These are phyloP conservation scores for Poecilia velifera DNA, from an alignment of 2,797 vertebrate species.

Conservation along the genomic window DNA sequence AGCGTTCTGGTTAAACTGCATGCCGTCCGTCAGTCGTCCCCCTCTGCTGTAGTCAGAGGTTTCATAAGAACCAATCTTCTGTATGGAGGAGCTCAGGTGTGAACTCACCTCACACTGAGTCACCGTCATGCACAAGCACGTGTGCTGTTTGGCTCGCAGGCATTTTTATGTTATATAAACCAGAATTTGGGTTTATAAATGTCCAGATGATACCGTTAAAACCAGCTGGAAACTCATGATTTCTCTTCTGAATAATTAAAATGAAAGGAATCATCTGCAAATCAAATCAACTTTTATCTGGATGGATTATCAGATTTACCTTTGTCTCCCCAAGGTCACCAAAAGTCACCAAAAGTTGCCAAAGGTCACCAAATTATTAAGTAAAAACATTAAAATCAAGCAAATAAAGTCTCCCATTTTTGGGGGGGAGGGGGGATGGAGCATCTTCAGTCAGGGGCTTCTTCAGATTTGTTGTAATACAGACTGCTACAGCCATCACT, in stretches of 20 bases:
- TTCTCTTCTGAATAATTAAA: neutral
- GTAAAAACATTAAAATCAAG: too few relatives aligned
- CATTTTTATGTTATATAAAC: slow-evolving; percentile 15
- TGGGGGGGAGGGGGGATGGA: too few relatives aligned
- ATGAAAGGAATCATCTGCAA: neutral
- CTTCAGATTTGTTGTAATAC: too few relatives aligned
- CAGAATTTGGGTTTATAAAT: neutral
- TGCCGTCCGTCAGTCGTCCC: neutral
- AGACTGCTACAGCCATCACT: too few relatives aligned
- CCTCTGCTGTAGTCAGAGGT: slow-evolving; percentile 23
- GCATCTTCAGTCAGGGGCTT: too few relatives aligned
- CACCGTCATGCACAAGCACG: neutral
- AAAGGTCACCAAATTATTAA: too few relatives aligned
- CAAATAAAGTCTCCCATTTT: too few relatives aligned
- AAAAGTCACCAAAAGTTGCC: too few relatives aligned
- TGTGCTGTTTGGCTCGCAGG: slow-evolving; percentile 2
- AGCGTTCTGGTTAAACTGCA: too few relatives aligned
- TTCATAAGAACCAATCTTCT: slow-evolving; percentile 41
- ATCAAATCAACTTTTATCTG: neutral
- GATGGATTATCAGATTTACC: neutral
- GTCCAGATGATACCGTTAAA: neutral
- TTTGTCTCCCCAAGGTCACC: neutral
- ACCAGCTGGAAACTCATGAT: neutral
- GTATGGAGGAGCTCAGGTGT: slow-evolving; percentile 42
- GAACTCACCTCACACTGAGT: slow-evolving; percentile 16